Evolutionary conservation across 2,113 vertebrate genomes (phyloP), one percentile per base, ranked within the genome.

Genomic region (Macquaria ambigua): DNA sequence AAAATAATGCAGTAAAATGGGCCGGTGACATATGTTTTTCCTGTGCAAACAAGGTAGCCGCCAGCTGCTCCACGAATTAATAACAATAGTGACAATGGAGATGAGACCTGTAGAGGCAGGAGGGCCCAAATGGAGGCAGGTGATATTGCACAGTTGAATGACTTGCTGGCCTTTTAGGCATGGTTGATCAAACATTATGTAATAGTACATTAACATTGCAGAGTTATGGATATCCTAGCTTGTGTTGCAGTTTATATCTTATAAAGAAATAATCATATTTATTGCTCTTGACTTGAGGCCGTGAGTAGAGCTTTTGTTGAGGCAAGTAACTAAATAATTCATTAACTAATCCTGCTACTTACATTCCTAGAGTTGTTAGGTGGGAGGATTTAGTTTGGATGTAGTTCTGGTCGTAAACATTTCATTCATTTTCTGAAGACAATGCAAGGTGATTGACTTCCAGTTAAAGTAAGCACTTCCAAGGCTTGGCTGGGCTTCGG

Each of bases 21-120:
- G 34, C 15, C 62, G 4, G 21, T 41, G 61, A 61, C 58, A 61
- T 75, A 4, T 71, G 64, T 52, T 74, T 74, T 53, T 41, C 56
- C 23, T 39, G 23, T 21, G 6, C 43, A 64, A 50, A 81, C 67
- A 66, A 66, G 9, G 23, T 34, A 10, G 41, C 31, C 1, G 9
- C 56, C 58, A 76, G 72, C 28, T 58, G 39, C 18, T 14, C 8
- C 20, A 2, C 37, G 11, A 55, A 25, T 46, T 25, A 56, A 75
- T 62, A 21, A 62, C 1, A 21, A 31, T 1, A 31, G 12, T 61
- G 73, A 31, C 58, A 66, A 10, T 55, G 28, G 58, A 80, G 72
- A 34, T 31, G 69, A 59, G 34, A 69, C 9, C 15, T 78, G 31
- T 18, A 4, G 18, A 2, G 10, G n/a, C 4, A 1, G 16, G 18